Evolutionary conservation across 2,888 invertebrate species (phyloP), one percentile per base, ranked within the genome.

Genomic region (Camponotus fellah): DNA sequence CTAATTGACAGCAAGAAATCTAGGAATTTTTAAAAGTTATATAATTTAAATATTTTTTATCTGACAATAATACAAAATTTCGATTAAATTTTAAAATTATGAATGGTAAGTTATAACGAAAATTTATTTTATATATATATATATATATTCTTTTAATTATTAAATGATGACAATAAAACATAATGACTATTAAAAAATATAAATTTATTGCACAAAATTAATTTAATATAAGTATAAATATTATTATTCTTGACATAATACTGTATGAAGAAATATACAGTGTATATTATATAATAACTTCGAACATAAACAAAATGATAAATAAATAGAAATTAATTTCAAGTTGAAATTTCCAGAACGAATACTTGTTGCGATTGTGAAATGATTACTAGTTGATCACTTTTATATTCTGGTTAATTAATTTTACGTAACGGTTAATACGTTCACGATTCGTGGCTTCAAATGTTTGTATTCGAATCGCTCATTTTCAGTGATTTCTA

Each of bases 331-430:
- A 58, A 43, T 21, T 79, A 56, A 40, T 69, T 71, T 34, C 4
- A n/a, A 3, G 8, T 17, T n/a, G 34, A n/a, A 58, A 79, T 60
- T 79, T 34, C 37, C 10, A 14, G 12, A 21, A 64, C 21, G 14
- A 17, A 76, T 66, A 26, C 71, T 79, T 2, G 5, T 32, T 14
- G 21, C 43, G 34, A 26, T 46, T 60, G 37, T 58, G 43, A 60
- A 3, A n/a, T 34, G 43, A 17, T 69, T 49, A 79, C 72, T 72
- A 80, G 1, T 34, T 26, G 21, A 26, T 46, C 46, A 43, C 34
- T 26, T 26, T 69, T 9, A 37, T 17, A 60, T 60, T 56, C 8
- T 26, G 6, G 40, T 68, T 56, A 43, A 40, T 37, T 34, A 34
- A 68, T 68, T 40, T 49, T 49, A 37, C 6, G 4, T 6, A 6